phyloP scores from a whole-genome alignment of 2,888 invertebrate genomes.

The Metalampra italica region DNA sequence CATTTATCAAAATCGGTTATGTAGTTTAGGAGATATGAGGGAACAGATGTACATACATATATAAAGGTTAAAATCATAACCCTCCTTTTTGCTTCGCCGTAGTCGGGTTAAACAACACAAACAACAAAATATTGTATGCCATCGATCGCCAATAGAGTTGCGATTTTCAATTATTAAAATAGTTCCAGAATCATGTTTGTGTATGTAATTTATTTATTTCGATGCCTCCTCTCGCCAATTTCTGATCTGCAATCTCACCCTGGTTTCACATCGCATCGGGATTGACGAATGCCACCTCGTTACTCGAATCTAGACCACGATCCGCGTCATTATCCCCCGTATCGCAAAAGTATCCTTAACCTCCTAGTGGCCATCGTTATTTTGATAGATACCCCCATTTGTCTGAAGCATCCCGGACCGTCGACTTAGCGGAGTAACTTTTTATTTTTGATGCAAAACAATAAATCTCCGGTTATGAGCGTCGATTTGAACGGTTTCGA shows the following conservation, averaged over 20 bases:
- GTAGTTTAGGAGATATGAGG: no score
- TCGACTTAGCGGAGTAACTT: slow-evolving; percentile 41
- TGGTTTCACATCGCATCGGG: slow-evolving; percentile 1
- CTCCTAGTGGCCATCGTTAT: slow-evolving; percentile 45
- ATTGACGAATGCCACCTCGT: slow-evolving; percentile 29
- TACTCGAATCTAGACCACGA: slow-evolving; percentile 26
- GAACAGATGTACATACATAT: no score
- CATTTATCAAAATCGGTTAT: no score
- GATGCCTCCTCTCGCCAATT: slow-evolving; percentile 7
- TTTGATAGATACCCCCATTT: slow-evolving; percentile 46
- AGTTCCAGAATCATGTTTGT: not conserved
- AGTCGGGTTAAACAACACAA: no score
- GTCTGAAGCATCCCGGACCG: slow-evolving; percentile 26
- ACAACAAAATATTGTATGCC: no score
- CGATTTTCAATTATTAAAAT: no score
- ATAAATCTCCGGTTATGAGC: slow-evolving; percentile 41
- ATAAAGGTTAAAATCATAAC: no score
- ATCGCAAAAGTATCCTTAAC: slow-evolving; percentile 40
- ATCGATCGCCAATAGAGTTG: no score
- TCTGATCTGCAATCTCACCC: not conserved
- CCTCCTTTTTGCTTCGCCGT: no score
- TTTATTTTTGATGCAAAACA: slow-evolving; percentile 48
- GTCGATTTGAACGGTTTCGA: slow-evolving; percentile 22
- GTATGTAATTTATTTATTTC: not conserved
- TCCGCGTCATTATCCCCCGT: slow-evolving; percentile 26